Evolutionary conservation across 2,797 vertebrate species (phyloP), one percentile per base, ranked within the genome.

Genomic region (Darevskia nairensis): DNA sequence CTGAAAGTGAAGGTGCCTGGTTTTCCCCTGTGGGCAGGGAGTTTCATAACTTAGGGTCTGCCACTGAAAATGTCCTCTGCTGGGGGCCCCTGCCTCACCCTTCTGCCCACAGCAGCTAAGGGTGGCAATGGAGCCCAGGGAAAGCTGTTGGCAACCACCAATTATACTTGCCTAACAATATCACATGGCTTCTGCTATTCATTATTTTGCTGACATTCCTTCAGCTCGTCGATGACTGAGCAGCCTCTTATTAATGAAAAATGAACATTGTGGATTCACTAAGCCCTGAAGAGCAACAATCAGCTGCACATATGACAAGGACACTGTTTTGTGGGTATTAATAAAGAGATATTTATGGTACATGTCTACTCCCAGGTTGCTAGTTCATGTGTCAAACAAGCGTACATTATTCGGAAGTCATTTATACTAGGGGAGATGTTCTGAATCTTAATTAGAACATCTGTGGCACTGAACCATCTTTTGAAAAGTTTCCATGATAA

Each of bases 341-440:
- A 41, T 79, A 79, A 84, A 61, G 50, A 79, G 75, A 71, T 72
- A 88, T 76, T 71, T 32, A n/a, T 61, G 35, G 10, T 50, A 69
- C 68, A 25, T 19, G 3, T 61, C 25, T 79, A 19, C 39, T 79
- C 66, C 61, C 50, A 59, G 21, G 35, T 84, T 69, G n/a, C n/a
- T 7, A 25, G 25, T 82, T 46, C 71, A 46, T n/a, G 44, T 19
- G 8, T 85, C 59, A 82, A 82, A 76, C 19, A 71, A 77, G 8
- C 17, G 68, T 41, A 77, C 5, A 55, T 75, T 81, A 84, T 35
- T 50, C 2, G 8, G 46, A 72, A 79, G 64, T 61, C 35, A 71
- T 84, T 79, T 88, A 55, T 59, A 71, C 66, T 80, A 17, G 46
- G 35, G 44, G 35, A 78, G 32, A 71, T 17, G 35, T 79, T 66